A percentile compares a stretch with the other conserved stretches of the same genome.
Evolutionary conservation across 2,113 vertebrate genomes (phyloP).

Genomic region (Melozone crissalis): DNA sequence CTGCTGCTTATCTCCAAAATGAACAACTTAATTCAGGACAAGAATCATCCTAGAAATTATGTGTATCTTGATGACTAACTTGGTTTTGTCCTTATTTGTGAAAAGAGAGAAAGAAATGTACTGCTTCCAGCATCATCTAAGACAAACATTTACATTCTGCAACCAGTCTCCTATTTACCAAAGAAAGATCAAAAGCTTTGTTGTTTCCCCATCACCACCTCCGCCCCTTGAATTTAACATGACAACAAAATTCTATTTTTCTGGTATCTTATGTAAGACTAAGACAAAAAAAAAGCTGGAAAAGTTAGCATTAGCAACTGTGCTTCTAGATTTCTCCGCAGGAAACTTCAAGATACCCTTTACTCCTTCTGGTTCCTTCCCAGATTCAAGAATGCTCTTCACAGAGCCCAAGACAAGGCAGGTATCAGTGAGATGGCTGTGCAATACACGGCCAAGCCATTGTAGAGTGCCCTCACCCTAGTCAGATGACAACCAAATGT

Average conservation of each 20-base stretch:
- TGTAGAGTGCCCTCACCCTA: neutral
- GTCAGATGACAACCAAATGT: neutral
- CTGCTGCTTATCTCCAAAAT: neutral
- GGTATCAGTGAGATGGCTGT: neutral
- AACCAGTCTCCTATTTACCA: constrained; percentile 29
- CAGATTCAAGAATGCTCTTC: neutral
- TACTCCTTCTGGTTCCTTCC: neutral
- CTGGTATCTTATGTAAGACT: constrained; percentile 4
- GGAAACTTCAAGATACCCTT: neutral
- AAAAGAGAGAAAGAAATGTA: neutral
- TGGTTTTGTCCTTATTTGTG: neutral
- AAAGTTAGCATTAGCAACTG: neutral
- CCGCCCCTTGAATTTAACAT: neutral
- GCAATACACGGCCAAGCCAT: neutral
- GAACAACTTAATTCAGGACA: neutral
- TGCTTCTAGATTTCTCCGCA: neutral
- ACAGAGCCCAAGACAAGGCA: neutral
- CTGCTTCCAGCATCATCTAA: neutral
- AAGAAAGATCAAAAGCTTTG: constrained; percentile 53
- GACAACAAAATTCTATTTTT: constrained; percentile 18
- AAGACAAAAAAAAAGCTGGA: neutral
- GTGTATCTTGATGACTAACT: neutral
- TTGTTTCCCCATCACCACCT: neutral
- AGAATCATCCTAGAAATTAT: neutral
- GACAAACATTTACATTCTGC: constrained; percentile 28